phyloP scores from a whole-genome alignment of 2,797 vertebrate species.

The Sebastes iracundus region DNA sequence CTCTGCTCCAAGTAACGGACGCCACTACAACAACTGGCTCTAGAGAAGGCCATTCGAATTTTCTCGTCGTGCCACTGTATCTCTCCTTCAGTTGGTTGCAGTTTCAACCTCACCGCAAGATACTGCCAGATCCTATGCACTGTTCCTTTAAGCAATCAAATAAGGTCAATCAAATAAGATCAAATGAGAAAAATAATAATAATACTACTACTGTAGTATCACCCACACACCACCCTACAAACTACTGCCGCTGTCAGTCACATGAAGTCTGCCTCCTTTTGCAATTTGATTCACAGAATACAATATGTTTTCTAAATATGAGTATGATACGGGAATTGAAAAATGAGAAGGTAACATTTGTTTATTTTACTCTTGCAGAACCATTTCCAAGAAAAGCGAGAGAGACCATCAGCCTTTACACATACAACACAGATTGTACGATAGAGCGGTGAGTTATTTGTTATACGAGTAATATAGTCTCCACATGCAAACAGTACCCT shows the following conservation, averaged over 20 bases:
- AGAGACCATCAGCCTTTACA: not conserved
- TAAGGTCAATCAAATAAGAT: not conserved
- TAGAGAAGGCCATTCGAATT: no score
- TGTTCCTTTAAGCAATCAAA: no score
- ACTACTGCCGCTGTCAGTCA: not conserved
- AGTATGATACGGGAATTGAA: not conserved
- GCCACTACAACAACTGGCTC: no score
- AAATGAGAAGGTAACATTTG: not conserved
- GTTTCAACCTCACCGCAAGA: no score
- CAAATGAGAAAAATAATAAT: not conserved
- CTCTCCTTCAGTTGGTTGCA: no score
- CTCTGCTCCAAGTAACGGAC: no score
- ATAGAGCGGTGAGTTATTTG: slow-evolving; percentile 4
- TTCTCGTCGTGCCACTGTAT: no score
- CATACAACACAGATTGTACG: not conserved
- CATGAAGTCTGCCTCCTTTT: not conserved
- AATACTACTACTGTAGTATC: not conserved
- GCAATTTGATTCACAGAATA: slow-evolving; percentile 3
- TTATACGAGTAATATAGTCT: not conserved
- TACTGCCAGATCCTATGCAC: no score
- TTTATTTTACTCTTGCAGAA: slow-evolving; percentile 6
- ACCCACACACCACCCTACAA: not conserved
- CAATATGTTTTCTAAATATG: not conserved
- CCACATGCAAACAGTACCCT: slow-evolving; percentile 7
- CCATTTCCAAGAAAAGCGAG: not conserved